Base-by-base conservation (phyloP, 2,113 vertebrate genomes). In the Atherinomorus stipes region DNA sequence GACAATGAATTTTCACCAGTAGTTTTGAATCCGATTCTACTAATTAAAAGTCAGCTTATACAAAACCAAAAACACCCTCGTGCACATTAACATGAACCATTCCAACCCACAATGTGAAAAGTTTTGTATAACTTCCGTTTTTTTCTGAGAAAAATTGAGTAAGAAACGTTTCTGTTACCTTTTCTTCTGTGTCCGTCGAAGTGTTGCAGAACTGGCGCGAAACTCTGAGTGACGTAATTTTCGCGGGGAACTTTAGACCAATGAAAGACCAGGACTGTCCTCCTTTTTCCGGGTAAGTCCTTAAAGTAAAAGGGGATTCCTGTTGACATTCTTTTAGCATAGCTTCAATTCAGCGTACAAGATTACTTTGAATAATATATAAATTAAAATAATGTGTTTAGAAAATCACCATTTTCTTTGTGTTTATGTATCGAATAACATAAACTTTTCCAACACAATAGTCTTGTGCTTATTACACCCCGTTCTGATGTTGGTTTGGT, bases 241-340 rank as follows among this genome's bases (percentile, higher is more conserved):
- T 94, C 93, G 89, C 93, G 93, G 87, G 93, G 69, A 93, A 92
- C 54, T 90, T 89, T 70, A 23, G 57, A 64, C 93, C 91, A 94
- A 93, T 91, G 6, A 38, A 11, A 63, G 4, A 6, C 18, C 53
- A 44, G 38, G 0, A 51, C 23, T 0, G 1, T 3, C 4, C 4
- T 7, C 3, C 11, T 26, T 1, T 19, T 87, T 76, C 88, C 78
- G 68, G 69, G 0, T 16, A 47, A 47, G 1, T 65, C 28, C 4
- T 51, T 44, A 50, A 47, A 15, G 38, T 9, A 9, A 16, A 9
- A 25, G 54, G 68, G 71, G 62, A 2, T 1, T 64, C 12, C 1
- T 23, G 1, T 18, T 28, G 15, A 22, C 1, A 28, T 45, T 69
- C 1, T 4, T 3, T 8, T 0, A 9, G 8, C 40, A 0, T 1